These are phyloP conservation scores for Dasypolia templi DNA, from an alignment of 2,888 invertebrate species.

Conservation along the genomic window DNA sequence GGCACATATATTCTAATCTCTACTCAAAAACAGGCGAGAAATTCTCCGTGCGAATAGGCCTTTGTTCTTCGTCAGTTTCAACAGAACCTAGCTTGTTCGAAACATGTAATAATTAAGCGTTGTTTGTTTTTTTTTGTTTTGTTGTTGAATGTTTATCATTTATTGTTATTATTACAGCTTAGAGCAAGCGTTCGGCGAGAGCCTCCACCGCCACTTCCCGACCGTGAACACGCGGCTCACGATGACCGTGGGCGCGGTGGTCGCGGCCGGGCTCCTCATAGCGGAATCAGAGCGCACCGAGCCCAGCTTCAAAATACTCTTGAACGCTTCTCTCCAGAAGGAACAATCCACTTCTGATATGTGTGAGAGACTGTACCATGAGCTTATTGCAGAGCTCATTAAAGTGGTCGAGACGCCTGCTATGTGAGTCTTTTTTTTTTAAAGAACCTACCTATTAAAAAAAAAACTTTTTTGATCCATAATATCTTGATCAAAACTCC, in stretches of 20 bases:
- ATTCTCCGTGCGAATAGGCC: not conserved
- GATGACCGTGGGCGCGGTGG: constrained; percentile 88
- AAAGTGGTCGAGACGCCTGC: constrained; percentile 85
- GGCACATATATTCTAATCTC: not conserved
- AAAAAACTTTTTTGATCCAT: too few species aligned
- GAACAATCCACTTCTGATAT: constrained; percentile 83
- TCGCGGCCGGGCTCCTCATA: constrained; percentile 86
- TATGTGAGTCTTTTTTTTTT: constrained; percentile 75
- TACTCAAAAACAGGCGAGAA: not conserved
- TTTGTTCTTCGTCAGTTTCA: not conserved
- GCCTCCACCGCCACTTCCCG: constrained; percentile 91
- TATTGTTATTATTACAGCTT: constrained; percentile 77
- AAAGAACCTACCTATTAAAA: too few species aligned
- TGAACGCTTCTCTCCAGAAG: constrained; percentile 76
- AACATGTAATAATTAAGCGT: not conserved
- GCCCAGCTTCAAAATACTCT: constrained; percentile 69
- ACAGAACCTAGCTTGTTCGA: not conserved
- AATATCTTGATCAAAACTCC: not conserved
- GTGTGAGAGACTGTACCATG: constrained; percentile 88
- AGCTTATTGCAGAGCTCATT: constrained; percentile 89
- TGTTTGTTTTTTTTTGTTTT: not conserved
- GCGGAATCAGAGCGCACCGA: constrained; percentile 79
- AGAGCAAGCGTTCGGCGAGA: constrained; percentile 89
- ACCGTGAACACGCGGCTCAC: constrained; percentile 91
- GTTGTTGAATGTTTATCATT: not conserved